These are phyloP conservation scores for Ceratina japonica DNA, from an alignment of 1,140 invertebrate genomes.

Conservation along the genomic window DNA sequence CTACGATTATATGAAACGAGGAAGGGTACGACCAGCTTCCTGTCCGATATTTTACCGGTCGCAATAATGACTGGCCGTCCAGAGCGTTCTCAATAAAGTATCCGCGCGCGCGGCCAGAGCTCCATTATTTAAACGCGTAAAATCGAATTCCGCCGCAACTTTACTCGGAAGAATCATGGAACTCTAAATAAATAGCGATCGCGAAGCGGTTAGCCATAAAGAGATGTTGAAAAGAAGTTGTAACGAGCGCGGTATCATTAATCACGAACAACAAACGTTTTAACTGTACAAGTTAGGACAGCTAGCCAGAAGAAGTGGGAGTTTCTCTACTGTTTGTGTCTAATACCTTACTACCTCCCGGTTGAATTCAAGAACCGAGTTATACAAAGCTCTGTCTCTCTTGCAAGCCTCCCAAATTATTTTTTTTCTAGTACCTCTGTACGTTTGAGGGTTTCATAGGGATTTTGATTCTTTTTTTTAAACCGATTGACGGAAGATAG, in stretches of 20 bases:
- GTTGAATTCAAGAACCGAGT: conserved; percentile 57
- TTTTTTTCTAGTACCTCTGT: conserved; percentile 5
- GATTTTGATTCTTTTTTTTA: no score
- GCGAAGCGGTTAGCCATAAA: background rate
- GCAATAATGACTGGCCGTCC: background rate
- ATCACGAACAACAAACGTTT: conserved; percentile 60
- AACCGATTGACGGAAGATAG: no score
- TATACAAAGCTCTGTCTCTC: conserved; percentile 10
- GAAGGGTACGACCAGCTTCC: conserved; percentile 7
- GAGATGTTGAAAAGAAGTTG: conserved; percentile 26
- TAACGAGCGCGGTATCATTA: conserved; percentile 56
- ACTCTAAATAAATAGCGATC: background rate
- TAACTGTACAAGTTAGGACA: conserved; percentile 41
- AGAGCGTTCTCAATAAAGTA: background rate
- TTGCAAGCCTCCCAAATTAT: background rate
- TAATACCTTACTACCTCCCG: conserved; percentile 38
- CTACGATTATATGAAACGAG: conserved; percentile 31
- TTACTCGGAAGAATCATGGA: background rate
- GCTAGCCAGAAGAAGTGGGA: conserved; percentile 21
- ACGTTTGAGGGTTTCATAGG: background rate
- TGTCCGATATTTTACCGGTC: conserved; percentile 21
- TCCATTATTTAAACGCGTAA: background rate
- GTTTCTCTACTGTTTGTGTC: conserved; percentile 38
- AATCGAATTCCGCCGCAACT: no score
- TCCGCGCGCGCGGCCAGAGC: background rate